Conservation (phyloP, 2,113 vertebrate genomes). For the Alouatta palliata region DNA sequence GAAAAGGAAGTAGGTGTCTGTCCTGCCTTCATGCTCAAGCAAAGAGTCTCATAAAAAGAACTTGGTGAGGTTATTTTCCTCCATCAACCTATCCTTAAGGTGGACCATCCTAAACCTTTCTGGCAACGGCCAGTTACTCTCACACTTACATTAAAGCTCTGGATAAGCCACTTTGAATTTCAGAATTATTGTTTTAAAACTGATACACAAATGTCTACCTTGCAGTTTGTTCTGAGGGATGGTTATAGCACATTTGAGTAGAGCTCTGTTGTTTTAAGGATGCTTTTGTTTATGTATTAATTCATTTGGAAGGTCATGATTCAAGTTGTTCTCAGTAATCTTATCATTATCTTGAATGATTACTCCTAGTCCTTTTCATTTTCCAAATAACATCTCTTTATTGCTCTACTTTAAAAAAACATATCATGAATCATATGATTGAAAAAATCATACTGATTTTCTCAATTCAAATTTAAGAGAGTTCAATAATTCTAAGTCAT, state of each 20-base stretch:
- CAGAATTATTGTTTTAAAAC: constrained; percentile 16
- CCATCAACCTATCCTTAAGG: neutral
- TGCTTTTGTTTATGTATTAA: constrained; percentile 7
- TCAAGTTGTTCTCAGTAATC: neutral
- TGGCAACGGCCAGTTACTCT: neutral
- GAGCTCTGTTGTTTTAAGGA: constrained; percentile 22
- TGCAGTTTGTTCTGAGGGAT: neutral
- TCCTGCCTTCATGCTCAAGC: neutral
- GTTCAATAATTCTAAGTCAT: neutral
- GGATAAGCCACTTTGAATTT: neutral
- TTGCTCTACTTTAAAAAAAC: neutral
- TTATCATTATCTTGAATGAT: neutral
- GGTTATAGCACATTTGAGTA: neutral
- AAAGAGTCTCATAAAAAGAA: neutral
- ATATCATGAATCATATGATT: neutral
- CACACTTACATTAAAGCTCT: neutral
- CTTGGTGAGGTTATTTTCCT: neutral
- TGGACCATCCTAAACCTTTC: neutral
- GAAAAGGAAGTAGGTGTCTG: neutral
- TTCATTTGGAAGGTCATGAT: neutral
- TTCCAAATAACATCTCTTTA: constrained; percentile 12
- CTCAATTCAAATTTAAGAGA: neutral
- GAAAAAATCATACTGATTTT: neutral
- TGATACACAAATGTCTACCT: neutral
- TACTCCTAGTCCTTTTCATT: constrained; percentile 5